A percentile compares a stretch with the other conserved stretches of the same genome.
phyloP scores from a whole-genome alignment of 2,888 invertebrate species.

The Stenotaenia linearis region DNA sequence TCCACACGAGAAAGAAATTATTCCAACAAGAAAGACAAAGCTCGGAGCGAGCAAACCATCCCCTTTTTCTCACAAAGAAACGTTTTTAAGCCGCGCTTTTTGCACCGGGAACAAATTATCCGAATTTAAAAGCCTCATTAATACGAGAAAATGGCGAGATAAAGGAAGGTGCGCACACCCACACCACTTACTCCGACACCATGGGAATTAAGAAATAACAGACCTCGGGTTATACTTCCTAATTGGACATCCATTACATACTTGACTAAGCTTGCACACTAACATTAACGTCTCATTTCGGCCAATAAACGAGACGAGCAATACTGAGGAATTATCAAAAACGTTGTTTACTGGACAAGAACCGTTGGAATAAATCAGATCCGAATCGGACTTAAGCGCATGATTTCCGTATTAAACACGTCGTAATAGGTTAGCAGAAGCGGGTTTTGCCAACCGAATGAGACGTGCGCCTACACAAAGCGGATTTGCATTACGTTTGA shows the following conservation, averaged over 20 bases:
- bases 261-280: background rate
- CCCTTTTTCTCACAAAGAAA: background rate
- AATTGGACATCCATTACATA: constrained; percentile 15
- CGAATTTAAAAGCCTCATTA: constrained; percentile 7
- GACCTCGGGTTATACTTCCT: constrained; percentile 9
- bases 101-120: background rate
- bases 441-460: background rate
- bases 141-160: background rate
- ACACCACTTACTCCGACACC: constrained; percentile 3
- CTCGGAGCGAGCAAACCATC: too few species aligned
- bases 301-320: background rate
- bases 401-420: too few species aligned
- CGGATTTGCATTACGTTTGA: background rate
- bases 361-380: background rate
- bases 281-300: constrained; percentile 5
- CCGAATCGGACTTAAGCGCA: background rate
- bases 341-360: background rate
- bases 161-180: constrained; percentile 12
- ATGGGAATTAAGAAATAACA: constrained; percentile 21
- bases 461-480: background rate
- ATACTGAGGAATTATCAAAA: background rate
- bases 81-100: background rate
- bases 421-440: too few species aligned
- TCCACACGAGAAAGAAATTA: too few species aligned
- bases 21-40: background rate